phyloP scores from a whole-genome alignment of 2,797 vertebrate genomes.

The Scarus forsteni region DNA sequence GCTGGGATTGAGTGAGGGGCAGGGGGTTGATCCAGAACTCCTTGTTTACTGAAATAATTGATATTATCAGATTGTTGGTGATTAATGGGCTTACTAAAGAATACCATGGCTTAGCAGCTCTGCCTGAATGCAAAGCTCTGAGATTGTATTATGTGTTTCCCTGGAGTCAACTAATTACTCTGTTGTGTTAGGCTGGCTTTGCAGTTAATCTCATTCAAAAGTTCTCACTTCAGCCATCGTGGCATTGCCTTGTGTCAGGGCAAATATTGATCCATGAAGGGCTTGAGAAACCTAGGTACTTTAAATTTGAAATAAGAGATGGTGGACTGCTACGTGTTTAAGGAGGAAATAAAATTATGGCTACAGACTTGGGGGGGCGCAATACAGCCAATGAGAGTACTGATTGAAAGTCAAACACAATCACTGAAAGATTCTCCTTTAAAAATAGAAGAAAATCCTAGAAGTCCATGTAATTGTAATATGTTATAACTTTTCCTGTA shows the following conservation, averaged over 20 bases:
- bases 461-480: no score
- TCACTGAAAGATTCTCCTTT: neutral
- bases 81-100: slow-evolving; percentile 74
- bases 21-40: slow-evolving; percentile 66
- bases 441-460: no score
- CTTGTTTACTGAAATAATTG: slow-evolving; percentile 80
- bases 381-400: neutral
- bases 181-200: slow-evolving; percentile 39
- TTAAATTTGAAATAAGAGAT: neutral
- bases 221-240: neutral
- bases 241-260: neutral
- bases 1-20: slow-evolving; percentile 59
- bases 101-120: slow-evolving; percentile 60
- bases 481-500: no score
- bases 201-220: neutral
- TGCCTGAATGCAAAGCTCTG: slow-evolving; percentile 58
- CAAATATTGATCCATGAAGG: neutral
- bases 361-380: no score
- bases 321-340: neutral
- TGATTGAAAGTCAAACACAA: neutral
- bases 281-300: neutral
- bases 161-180: slow-evolving; percentile 64
- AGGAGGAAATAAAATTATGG: neutral
- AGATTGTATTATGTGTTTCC: slow-evolving; percentile 59
- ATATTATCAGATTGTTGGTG: slow-evolving; percentile 77